A percentile compares a stretch with the other conserved stretches of the same genome.
phyloP scores from a whole-genome alignment of 2,797 vertebrate genomes.

The Nothura maculosa region DNA sequence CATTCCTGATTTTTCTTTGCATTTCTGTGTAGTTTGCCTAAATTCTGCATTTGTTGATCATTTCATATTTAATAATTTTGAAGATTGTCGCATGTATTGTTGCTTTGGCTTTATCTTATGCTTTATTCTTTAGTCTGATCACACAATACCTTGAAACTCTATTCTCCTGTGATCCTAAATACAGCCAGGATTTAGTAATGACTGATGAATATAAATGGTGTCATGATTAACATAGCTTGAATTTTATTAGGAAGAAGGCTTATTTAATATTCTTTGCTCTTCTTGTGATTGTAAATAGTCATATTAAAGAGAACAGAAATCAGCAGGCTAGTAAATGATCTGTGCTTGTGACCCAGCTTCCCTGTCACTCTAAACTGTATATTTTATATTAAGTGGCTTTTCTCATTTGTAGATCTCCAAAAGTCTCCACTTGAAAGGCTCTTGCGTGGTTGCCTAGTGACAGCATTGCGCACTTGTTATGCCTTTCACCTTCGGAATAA shows the following conservation, averaged over 20 bases:
- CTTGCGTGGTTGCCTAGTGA: constrained; percentile 70
- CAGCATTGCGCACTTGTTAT: constrained; percentile 50
- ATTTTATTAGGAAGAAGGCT: background rate
- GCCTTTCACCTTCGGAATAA: constrained; percentile 60
- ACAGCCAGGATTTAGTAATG: background rate
- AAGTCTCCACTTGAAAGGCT: constrained; percentile 29
- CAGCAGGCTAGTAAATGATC: background rate
- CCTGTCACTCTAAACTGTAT: background rate
- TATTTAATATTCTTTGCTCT: background rate
- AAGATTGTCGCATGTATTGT: background rate
- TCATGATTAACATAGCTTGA: background rate
- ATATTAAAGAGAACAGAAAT: background rate
- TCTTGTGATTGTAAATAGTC: background rate
- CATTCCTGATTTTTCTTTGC: background rate
- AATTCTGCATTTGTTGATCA: background rate
- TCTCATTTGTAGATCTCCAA: constrained; percentile 27
- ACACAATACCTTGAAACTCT: background rate
- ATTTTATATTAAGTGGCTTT: background rate
- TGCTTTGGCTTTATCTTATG: background rate
- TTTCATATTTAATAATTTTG: background rate
- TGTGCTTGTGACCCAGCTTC: background rate
- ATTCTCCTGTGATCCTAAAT: background rate
- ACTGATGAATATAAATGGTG: background rate
- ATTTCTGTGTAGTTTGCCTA: background rate
- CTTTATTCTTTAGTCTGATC: too few species aligned